Evolutionary conservation across 2,113 vertebrate genomes (phyloP), one percentile per base, ranked within the genome.

Genomic region (Mus spicilegus): DNA sequence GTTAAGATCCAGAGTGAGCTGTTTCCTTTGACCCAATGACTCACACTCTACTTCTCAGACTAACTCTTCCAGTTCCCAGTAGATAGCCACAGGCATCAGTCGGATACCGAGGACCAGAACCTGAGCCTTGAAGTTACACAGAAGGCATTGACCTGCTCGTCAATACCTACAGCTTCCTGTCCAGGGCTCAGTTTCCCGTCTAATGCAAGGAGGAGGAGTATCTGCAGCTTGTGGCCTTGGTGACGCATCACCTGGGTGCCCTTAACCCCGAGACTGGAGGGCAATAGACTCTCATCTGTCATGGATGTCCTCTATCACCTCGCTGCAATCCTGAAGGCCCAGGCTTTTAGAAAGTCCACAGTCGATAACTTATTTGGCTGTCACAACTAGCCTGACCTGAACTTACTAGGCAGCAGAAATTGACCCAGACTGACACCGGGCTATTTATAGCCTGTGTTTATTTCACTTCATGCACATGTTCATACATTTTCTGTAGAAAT

Each of bases 401-500:
- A 86, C 93, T 91, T 87, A 92, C 81, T 51, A 78, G 46, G 58
- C 87, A 84, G 92, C 49, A 14, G 30, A 75, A 36, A 42, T 30
- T 95, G 96, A 94, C 96, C 95, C n/a, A 0, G 19, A 11, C 77
- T 87, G 92, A 95, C 93, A 69, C 19, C 0, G 39, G 49, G 20
- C 91, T 97, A 90, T 95, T 95, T 94, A 86, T 54, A 85, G 82
- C 9, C 93, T 36, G 16, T 65, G 22, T 91, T 80, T 82, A 81
- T 63, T 54, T 42, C 51, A 2, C 49, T 89, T 24, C 0, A 0
- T 75, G 89, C 67, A 78, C 54, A 11, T 8, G 63, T 30, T 76
- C 92, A 87, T 61, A 65, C 33, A 39, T 94, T 95, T 95, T 78
- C 89, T 90, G 67, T 82, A 97, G 91, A 93, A 95, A 94, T 92